Conservation (phyloP, 2,888 invertebrate species). For the Drosophila emarginata region DNA sequence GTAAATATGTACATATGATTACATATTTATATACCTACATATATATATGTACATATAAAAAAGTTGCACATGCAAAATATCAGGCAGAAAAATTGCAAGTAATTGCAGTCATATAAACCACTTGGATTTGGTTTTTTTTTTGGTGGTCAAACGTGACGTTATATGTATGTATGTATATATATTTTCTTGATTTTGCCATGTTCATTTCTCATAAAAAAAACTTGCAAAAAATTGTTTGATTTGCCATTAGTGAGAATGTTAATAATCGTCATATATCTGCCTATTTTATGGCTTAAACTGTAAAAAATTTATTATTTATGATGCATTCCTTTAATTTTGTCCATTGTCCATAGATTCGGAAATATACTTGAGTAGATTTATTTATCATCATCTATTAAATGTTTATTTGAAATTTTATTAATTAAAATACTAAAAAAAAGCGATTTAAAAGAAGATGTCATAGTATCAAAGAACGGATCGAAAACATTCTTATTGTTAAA, state of each 20-base stretch:
- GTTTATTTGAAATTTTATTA: too few relatives aligned
- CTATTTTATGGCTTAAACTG: slow-evolving; percentile 64
- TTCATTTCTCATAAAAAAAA: slow-evolving; percentile 46
- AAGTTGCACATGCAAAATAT: not conserved
- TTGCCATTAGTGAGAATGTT: slow-evolving; percentile 42
- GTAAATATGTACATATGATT: slow-evolving; percentile 15
- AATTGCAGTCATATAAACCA: slow-evolving; percentile 44
- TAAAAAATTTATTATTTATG: slow-evolving; percentile 69
- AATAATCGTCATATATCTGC: slow-evolving; percentile 64
- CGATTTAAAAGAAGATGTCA: too few relatives aligned
- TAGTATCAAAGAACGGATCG: too few relatives aligned
- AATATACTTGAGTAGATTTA: not conserved
- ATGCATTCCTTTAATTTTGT: slow-evolving; percentile 13
- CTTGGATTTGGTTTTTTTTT: not conserved
- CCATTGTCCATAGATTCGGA: not conserved
- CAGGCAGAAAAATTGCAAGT: too few relatives aligned
- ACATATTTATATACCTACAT: not conserved
- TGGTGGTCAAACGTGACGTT: not conserved
- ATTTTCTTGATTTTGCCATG: not conserved
- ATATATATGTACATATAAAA: not conserved
- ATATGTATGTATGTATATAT: too few relatives aligned
- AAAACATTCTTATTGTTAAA: too few relatives aligned
- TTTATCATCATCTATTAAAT: too few relatives aligned
- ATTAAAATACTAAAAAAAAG: too few relatives aligned
- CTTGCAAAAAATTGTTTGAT: slow-evolving; percentile 1